Percentiles rank a stretch among this genome's conserved stretches.
Evolutionary conservation across 2,888 invertebrate species (phyloP).

Genomic region (Idaea straminata): DNA sequence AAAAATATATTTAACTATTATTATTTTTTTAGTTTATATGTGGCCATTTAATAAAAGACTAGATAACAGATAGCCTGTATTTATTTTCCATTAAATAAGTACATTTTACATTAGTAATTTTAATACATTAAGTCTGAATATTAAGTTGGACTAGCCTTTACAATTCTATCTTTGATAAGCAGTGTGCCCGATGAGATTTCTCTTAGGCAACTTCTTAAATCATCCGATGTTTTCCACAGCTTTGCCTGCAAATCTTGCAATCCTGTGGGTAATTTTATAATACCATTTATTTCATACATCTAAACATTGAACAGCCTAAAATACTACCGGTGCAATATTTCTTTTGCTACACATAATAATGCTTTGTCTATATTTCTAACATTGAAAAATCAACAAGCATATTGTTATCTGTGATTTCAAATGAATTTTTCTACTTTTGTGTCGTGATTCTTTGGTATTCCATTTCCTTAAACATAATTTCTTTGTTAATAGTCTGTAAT

Average conservation of each 20-base stretch:
- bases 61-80: not conserved
- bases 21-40: not conserved
- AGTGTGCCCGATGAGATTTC: not conserved
- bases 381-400: not conserved
- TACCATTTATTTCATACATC: not conserved
- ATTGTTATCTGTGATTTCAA: not conserved
- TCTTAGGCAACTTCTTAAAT: not conserved
- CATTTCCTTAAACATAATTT: slow-evolving; percentile 89
- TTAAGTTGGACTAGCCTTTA: not conserved
- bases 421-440: slow-evolving; percentile 17
- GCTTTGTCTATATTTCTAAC: slow-evolving; percentile 1
- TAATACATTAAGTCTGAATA: not conserved
- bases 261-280: not conserved
- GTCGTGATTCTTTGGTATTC: slow-evolving; percentile 76
- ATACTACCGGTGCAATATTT: too few relatives aligned
- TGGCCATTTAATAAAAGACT: not conserved
- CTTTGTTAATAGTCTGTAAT: slow-evolving; percentile 87
- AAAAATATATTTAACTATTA: too few relatives aligned
- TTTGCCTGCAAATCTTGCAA: not conserved
- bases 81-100: not conserved
- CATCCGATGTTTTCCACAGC: not conserved
- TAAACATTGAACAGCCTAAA: not conserved
- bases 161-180: not conserved
- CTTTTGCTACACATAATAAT: too few relatives aligned
- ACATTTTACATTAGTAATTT: not conserved